Evolutionary conservation across 1,140 invertebrate species (phyloP), one percentile per base, ranked within the genome.

Genomic region (Drosophila ficusphila): DNA sequence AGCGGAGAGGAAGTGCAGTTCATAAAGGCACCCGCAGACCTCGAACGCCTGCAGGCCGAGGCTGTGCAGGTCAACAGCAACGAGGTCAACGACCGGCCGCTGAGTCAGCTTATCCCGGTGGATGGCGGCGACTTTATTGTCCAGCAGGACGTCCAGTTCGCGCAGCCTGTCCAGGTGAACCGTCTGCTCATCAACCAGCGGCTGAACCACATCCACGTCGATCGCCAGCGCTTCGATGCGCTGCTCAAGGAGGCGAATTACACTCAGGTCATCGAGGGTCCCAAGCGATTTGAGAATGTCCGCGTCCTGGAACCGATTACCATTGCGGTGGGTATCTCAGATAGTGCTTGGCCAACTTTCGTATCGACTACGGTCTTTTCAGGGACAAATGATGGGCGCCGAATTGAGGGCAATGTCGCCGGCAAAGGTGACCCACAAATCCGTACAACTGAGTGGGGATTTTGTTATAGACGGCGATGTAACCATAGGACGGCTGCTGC

Each of bases 71-170:
- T 89, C 7, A 88, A 76, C 14, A 57, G 25, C 34, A 72, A 79
- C 27, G 68, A 83, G 61, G 60, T 91, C 4, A 90, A 81, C 44
- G 78, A 73, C 23, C 53, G 69, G 0, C 49, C 65, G 12, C 18
- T 90, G 29, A 51, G 58, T 6, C 79, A 81, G 12, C 53, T 91
- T 0, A 67, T 91, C 2, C 44, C 77, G 2, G 76, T 90, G 18
- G 62, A 81, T 64, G 90, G 81, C 8, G 82, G 83, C 4, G 78
- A 77, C 36, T 90, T 72, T 25, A 58, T 88, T 21, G 79, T 93
- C 1, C 70, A 91, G 47, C 89, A 92, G 65, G 90, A 92, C 38
- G 74, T 93, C n/a, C 74, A 85, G 54, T 92, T 93, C 25, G 68
- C 70, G 0, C 79, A 90, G 29, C 76, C 90, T 11, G 52, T 92